These are phyloP conservation scores for Antitype chi DNA, from an alignment of 2,888 invertebrate genomes.

Conservation along the genomic window DNA sequence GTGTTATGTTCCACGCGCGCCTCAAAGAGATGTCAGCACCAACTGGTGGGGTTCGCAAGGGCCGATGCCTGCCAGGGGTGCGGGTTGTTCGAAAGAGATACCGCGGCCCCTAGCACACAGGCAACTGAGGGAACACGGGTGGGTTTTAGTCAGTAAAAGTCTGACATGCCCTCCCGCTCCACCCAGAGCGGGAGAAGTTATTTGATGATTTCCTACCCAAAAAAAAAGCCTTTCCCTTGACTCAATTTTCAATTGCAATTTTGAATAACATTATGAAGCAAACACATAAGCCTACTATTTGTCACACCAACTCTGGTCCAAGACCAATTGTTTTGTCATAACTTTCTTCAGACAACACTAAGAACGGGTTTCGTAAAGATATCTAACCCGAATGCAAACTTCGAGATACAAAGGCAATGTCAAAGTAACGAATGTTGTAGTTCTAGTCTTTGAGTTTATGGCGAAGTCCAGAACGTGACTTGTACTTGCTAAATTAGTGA, in stretches of 20 bases:
- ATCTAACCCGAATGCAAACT: conserved; percentile 29
- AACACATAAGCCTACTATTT: conserved; percentile 17
- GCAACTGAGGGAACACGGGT: too few relatives aligned
- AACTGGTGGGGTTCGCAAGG: too few relatives aligned
- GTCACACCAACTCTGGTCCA: conserved; percentile 11
- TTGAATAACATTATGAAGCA: background rate
- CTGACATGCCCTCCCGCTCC: too few relatives aligned
- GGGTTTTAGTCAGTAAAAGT: too few relatives aligned
- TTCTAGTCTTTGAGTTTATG: conserved; percentile 30
- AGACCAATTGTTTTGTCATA: conserved; percentile 36
- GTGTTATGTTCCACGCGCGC: too few relatives aligned
- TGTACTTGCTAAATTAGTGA: conserved; percentile 13
- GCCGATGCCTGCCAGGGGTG: too few relatives aligned
- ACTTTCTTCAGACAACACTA: conserved; percentile 53
- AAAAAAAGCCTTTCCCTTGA: background rate
- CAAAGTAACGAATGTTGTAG: conserved; percentile 42
- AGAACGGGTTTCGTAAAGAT: conserved; percentile 48
- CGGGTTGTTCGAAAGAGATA: too few relatives aligned
- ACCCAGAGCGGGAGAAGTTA: too few relatives aligned
- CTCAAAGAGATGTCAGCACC: too few relatives aligned
- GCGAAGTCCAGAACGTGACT: conserved; percentile 33
- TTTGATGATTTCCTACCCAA: too few relatives aligned
- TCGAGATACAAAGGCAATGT: conserved; percentile 49
- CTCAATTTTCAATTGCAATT: conserved; percentile 10
- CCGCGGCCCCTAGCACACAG: too few relatives aligned